Percentiles rank a stretch among this genome's conserved stretches.
These are phyloP conservation scores for Tiliacea citrago DNA, from an alignment of 2,888 invertebrate species.

Conservation along the genomic window DNA sequence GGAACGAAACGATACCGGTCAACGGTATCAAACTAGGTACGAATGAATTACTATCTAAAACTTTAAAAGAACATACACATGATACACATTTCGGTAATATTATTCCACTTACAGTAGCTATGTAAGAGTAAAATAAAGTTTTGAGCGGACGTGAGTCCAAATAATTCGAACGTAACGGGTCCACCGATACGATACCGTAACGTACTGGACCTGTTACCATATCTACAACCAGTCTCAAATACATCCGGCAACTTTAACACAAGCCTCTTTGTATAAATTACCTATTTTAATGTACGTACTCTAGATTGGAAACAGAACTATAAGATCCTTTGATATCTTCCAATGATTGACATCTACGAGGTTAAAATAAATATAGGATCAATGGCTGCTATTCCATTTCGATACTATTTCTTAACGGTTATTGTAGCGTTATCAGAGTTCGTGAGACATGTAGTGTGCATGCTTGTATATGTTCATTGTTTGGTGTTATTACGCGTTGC, in stretches of 20 bases:
- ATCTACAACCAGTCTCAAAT: conserved; percentile 68
- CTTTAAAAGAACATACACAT: conserved; percentile 17
- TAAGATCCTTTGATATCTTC: conserved; percentile 27
- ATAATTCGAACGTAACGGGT: conserved; percentile 70
- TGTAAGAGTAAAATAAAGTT: conserved; percentile 37
- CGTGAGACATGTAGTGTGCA: conserved; percentile 54
- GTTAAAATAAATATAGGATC: conserved; percentile 48
- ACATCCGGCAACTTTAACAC: conserved; percentile 64
- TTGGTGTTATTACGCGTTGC: conserved; percentile 66
- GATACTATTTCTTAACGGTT: conserved; percentile 59
- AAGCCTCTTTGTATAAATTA: conserved; percentile 57
- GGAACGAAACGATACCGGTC: conserved; percentile 44
- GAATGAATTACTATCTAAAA: conserved; percentile 15
- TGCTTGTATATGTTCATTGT: conserved; percentile 54
- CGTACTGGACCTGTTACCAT: conserved; percentile 68
- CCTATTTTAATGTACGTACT: conserved; percentile 42
- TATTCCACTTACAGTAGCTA: conserved; percentile 39
- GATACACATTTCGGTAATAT: conserved; percentile 12
- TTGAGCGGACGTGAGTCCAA: conserved; percentile 50
- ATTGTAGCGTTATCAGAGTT: conserved; percentile 62
- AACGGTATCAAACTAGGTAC: conserved; percentile 12
- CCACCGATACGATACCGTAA: conserved; percentile 71
- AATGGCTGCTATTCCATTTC: conserved; percentile 46
- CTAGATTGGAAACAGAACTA: conserved; percentile 42
- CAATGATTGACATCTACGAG: conserved; percentile 31